Evolutionary conservation across 2,888 invertebrate species (phyloP).

Genomic region (Apodemia duryi): DNA sequence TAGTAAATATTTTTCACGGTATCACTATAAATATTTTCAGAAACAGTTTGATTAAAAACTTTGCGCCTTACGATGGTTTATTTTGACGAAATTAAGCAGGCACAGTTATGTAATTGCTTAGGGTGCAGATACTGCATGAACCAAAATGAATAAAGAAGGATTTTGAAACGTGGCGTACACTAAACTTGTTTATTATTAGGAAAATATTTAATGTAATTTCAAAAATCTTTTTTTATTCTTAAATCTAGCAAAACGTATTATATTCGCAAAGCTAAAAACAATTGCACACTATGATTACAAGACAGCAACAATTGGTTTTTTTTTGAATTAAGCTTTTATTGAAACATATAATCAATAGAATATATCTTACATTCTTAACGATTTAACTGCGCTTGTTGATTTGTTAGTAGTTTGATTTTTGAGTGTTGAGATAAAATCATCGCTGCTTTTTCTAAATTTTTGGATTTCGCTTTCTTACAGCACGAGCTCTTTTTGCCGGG

Average conservation of each 20-base stretch:
- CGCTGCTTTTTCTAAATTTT: conserved; percentile 59
- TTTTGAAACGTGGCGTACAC: background rate
- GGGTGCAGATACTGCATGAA: conserved; percentile 6
- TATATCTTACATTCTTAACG: conserved; percentile 44
- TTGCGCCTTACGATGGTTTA: background rate
- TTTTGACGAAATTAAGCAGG: background rate
- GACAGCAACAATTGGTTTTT: conserved; percentile 32
- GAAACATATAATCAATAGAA: background rate
- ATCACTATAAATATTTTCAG: background rate
- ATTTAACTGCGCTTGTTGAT: conserved; percentile 71
- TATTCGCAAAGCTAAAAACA: conserved; percentile 1
- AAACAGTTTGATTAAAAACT: background rate
- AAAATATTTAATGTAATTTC: background rate
- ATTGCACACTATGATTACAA: background rate
- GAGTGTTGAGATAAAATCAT: conserved; percentile 69
- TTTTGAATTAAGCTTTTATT: conserved; percentile 53
- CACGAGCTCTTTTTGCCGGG: conserved; percentile 31
- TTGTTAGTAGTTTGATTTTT: conserved; percentile 64
- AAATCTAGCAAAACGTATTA: background rate
- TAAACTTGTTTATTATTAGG: background rate
- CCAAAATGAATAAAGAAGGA: background rate
- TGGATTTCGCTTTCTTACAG: conserved; percentile 48
- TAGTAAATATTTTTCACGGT: no score
- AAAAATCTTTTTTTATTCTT: conserved; percentile 4
- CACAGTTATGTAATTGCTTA: conserved; percentile 1